These are phyloP conservation scores for Iselma pallidipennis DNA, from an alignment of 2,888 invertebrate species.

Conservation along the genomic window DNA sequence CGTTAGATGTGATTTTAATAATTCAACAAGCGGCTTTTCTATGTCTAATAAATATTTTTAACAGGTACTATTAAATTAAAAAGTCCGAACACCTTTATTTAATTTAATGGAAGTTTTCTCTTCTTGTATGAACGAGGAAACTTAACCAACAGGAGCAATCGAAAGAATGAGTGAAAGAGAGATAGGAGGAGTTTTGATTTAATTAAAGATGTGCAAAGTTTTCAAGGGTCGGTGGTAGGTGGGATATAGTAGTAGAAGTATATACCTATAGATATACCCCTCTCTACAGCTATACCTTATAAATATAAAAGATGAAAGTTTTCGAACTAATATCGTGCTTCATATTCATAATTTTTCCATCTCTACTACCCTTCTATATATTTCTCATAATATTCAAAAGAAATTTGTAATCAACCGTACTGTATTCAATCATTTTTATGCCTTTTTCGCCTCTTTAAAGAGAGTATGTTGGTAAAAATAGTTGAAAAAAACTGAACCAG, in stretches of 20 bases:
- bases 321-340: constrained; percentile 32
- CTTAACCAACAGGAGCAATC: constrained; percentile 27
- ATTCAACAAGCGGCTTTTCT: background rate
- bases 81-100: constrained; percentile 32
- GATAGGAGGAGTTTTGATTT: constrained; percentile 37
- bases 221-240: constrained; percentile 15
- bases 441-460: background rate
- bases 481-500: too few relatives aligned
- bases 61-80: constrained; percentile 28
- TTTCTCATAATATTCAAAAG: background rate
- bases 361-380: constrained; percentile 1
- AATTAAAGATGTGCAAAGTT: constrained; percentile 46
- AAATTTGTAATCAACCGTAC: background rate
- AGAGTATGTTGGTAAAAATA: too few relatives aligned
- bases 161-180: background rate
- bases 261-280: constrained; percentile 14
- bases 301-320: constrained; percentile 43
- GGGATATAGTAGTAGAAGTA: background rate
- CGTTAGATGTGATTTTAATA: background rate
- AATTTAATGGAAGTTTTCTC: constrained; percentile 41
- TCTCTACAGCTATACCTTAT: constrained; percentile 33
- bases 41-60: constrained; percentile 22
- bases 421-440: background rate
- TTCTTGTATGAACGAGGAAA: constrained; percentile 34
- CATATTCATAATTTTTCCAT: constrained; percentile 33